phyloP scores from a whole-genome alignment of 2,888 invertebrate genomes.

The Drepanosiphum platanoidis region DNA sequence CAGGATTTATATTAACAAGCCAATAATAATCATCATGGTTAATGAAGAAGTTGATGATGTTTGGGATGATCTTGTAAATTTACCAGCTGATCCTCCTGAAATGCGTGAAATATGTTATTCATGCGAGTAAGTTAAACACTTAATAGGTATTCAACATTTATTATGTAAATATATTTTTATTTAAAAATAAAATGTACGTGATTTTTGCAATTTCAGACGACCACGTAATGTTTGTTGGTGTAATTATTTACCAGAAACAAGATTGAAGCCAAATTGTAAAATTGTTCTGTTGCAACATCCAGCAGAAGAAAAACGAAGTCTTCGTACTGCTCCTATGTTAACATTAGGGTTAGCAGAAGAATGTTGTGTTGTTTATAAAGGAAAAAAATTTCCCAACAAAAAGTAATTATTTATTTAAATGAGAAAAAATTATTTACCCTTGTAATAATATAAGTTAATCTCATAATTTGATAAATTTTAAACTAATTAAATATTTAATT shows the following conservation, averaged over 20 bases:
- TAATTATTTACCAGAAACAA: slow-evolving; percentile 78
- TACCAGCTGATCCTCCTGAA: slow-evolving; percentile 80
- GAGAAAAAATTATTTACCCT: no score
- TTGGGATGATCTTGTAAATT: slow-evolving; percentile 79
- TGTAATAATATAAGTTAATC: no score
- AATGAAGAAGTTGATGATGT: slow-evolving; percentile 66
- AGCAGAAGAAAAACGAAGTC: slow-evolving; percentile 88
- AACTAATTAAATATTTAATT: no score
- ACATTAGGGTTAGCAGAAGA: slow-evolving; percentile 77
- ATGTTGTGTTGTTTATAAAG: slow-evolving; percentile 82
- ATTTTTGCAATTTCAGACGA: slow-evolving; percentile 72
- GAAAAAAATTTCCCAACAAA: slow-evolving; percentile 83
- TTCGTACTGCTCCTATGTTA: slow-evolving; percentile 91
- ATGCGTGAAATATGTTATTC: slow-evolving; percentile 77
- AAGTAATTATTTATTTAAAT: slow-evolving; percentile 71
- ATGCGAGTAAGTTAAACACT: slow-evolving; percentile 74
- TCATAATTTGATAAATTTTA: no score
- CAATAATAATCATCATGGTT: slow-evolving; percentile 19
- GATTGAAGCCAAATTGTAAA: slow-evolving; percentile 75
- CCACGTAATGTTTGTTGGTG: slow-evolving; percentile 93
- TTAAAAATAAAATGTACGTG: background rate
- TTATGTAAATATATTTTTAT: background rate
- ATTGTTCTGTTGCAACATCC: slow-evolving; percentile 91
- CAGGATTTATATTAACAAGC: background rate
- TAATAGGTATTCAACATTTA: background rate